A percentile compares a stretch with the other conserved stretches of the same genome.
These are phyloP conservation scores for Plecotus auritus DNA, from an alignment of 2,113 vertebrate genomes.

Conservation along the genomic window DNA sequence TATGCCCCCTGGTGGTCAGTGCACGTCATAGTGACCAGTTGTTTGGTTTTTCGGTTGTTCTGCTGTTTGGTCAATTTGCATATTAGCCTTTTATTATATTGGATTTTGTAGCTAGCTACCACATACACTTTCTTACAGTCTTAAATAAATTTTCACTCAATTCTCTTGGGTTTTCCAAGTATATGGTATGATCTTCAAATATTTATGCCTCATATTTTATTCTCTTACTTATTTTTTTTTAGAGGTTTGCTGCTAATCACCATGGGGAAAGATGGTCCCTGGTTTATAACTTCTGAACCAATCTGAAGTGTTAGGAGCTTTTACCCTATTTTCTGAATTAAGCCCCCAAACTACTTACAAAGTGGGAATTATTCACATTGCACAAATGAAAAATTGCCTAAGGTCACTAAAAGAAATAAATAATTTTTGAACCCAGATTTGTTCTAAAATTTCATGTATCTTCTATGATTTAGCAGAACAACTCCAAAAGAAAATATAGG, in stretches of 20 bases:
- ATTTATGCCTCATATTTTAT: not conserved
- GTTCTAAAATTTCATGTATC: not conserved
- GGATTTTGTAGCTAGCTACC: not conserved
- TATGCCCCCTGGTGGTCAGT: no score
- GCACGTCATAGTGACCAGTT: no score
- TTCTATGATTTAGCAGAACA: not conserved
- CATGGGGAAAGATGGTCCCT: not conserved
- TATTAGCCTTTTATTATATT: no score
- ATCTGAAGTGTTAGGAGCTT: not conserved
- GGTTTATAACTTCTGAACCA: not conserved
- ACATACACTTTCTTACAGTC: not conserved
- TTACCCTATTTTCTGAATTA: not conserved
- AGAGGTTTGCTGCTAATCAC: not conserved
- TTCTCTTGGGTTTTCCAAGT: not conserved
- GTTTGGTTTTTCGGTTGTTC: no score
- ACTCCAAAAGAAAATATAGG: not conserved
- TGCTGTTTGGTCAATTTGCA: no score
- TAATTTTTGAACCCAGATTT: not conserved
- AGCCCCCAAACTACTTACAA: not conserved
- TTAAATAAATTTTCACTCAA: not conserved
- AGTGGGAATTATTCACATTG: not conserved
- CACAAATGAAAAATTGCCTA: not conserved
- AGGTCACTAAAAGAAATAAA: not conserved
- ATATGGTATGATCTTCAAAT: not conserved
- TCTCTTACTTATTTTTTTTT: not conserved